Conservation (phyloP, 37 sponge, comb jelly and placozoan genomes). For the Cladorhizidae sp. region DNA sequence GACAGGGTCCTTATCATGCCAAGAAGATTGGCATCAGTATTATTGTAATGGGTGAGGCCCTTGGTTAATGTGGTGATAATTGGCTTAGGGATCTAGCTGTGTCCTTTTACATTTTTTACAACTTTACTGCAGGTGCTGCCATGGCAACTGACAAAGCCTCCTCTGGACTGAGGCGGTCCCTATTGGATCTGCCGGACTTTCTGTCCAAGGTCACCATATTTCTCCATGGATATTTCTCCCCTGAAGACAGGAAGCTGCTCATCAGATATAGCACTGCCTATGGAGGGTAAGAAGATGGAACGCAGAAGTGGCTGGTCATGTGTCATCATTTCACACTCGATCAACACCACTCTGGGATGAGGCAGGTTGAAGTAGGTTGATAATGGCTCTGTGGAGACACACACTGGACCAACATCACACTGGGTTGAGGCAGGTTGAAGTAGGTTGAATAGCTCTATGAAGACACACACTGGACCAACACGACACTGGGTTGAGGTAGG, state of each 20-base stretch:
- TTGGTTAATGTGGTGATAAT: background rate
- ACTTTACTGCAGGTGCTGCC: background rate
- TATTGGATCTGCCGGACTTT: slow-evolving; percentile 70
- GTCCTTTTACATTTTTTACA: background rate
- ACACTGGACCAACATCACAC: no score
- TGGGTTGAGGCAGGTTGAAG: no score
- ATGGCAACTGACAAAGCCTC: background rate
- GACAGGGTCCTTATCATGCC: no score
- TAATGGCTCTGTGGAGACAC: no score
- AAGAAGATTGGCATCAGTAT: no score
- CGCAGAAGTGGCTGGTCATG: no score
- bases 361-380: no score
- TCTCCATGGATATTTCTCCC: slow-evolving; percentile 74
- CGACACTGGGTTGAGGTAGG: no score
- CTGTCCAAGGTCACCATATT: slow-evolving; percentile 67
- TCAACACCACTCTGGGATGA: no score
- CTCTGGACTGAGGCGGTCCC: background rate
- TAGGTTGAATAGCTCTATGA: no score
- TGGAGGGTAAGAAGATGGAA: slow-evolving; percentile 56
- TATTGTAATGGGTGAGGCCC: background rate
- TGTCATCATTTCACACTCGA: background rate
- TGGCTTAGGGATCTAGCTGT: background rate
- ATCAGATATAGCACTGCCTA: slow-evolving; percentile 86
- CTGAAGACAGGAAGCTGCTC: slow-evolving; percentile 40
- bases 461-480: no score